Evolutionary conservation across 2,113 vertebrate genomes (phyloP), one percentile per base, ranked within the genome.

Genomic region (Pollimyrus isidori): DNA sequence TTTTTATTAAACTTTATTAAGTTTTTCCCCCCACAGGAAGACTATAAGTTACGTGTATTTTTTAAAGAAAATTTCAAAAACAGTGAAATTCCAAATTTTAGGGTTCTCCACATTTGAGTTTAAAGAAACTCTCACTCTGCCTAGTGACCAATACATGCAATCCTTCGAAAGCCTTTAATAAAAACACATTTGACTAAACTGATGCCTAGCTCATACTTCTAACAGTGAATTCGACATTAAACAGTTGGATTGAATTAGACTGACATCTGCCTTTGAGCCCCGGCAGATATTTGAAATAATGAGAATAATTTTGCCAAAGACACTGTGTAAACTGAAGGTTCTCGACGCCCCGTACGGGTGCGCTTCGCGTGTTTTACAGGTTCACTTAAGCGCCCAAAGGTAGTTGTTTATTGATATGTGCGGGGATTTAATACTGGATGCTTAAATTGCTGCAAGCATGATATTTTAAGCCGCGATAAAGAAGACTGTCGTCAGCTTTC

Each of bases 231-330:
- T 45, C 69, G 90, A 92, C 87, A 91, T 88, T 62, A 91, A 92
- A 92, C 93, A 94, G 93, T 92, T 90, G 93, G 91, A 89, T 86
- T 91, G 88, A 94, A 90, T 93, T 93, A 92, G 90, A 92, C 89
- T 91, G 93, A 92, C 87, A 90, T 92, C 92, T 93, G 94, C 91
- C 85, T 92, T 90, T 89, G 7, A 92, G 92, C 91, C 92, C 92
- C 35, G 92, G 92, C 91, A 94, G 92, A 87, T 69, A 89, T 94
- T 92, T 92, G 62, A 92, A 92, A 90, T 88, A 48, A 87, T 87
- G 85, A 88, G 86, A 88, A 91, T 92, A 89, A 89, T 90, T 49
- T 76, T 87, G 11, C 7, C 56, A 11, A 84, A 19, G 19, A 42
- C 26, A 9, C 83, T 11, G 23, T 56, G 13, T 89, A 56, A 7